Conservation (phyloP, 2,888 invertebrate species). For the Bombylius major region DNA sequence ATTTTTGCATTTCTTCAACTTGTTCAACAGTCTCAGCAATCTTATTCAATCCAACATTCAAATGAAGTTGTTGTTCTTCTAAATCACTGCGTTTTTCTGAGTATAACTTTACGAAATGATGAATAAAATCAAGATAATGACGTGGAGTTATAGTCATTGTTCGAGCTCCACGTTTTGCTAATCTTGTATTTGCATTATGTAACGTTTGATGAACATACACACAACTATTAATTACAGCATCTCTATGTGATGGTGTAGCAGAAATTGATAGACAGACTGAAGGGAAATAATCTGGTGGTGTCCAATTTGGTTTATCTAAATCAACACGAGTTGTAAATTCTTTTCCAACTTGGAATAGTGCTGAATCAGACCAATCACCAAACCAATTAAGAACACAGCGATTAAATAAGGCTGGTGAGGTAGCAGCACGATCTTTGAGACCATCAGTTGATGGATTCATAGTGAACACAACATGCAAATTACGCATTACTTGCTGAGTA, state of each 20-base stretch:
- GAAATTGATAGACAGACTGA: conserved; percentile 68
- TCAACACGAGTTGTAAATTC: conserved; percentile 95
- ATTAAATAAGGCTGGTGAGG: conserved; percentile 98
- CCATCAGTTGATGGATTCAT: conserved; percentile 99
- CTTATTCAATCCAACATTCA: conserved; percentile 97
- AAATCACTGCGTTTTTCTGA: conserved; percentile 96
- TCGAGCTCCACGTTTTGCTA: conserved; percentile 83
- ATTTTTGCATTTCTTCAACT: conserved; percentile 97
- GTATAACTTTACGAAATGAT: conserved; percentile 96
- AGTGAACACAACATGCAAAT: conserved; percentile 98
- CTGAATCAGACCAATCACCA: conserved; percentile 98
- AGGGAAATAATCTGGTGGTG: conserved; percentile 82
- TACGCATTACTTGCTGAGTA: conserved; percentile 97
- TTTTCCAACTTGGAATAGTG: conserved; percentile 87
- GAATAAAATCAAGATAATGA: conserved; percentile 97
- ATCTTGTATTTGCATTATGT: conserved; percentile 82
- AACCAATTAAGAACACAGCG: conserved; percentile 99
- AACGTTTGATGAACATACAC: conserved; percentile 97
- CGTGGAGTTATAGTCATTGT: conserved; percentile 97
- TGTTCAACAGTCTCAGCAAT: conserved; percentile 99
- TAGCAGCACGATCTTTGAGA: conserved; percentile 94
- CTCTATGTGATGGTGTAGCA: conserved; percentile 69
- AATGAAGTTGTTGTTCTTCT: conserved; percentile 96
- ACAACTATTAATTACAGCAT: conserved; percentile 96
- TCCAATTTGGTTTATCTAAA: conserved; percentile 76